A percentile compares a stretch with the other conserved stretches of the same genome.
phyloP scores from a whole-genome alignment of 2,113 vertebrate genomes.

The Tetrao urogallus region DNA sequence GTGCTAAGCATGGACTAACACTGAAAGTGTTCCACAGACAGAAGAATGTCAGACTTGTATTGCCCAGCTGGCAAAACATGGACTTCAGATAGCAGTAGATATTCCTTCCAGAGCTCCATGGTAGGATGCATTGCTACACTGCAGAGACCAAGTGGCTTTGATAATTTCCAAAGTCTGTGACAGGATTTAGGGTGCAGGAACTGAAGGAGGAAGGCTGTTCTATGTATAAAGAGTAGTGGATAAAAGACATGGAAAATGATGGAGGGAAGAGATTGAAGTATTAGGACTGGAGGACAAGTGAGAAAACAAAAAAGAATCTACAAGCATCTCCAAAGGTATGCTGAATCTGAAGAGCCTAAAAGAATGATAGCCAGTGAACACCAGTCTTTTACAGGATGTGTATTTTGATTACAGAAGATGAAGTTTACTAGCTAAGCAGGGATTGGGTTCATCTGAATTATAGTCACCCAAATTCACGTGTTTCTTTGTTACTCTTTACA shows the following conservation, averaged over 20 bases:
- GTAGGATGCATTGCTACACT: accelerated
- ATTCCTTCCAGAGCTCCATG: not conserved
- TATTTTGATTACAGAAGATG: not conserved
- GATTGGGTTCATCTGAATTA: accelerated
- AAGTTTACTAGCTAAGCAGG: not conserved
- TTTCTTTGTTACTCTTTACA: not conserved
- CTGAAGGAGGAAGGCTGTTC: not conserved
- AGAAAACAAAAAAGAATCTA: not conserved
- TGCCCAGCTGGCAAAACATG: not conserved
- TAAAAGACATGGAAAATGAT: not conserved
- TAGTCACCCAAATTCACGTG: not conserved
- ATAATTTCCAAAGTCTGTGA: not conserved
- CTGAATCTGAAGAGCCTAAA: not conserved
- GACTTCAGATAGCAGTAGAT: not conserved
- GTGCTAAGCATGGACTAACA: not conserved
- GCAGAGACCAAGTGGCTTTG: not conserved
- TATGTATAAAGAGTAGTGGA: not conserved
- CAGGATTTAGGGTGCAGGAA: not conserved
- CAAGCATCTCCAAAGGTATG: not conserved
- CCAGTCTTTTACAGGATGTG: not conserved
- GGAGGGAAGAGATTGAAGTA: not conserved
- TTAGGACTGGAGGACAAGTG: not conserved
- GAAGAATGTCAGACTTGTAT: not conserved
- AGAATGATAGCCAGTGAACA: not conserved
- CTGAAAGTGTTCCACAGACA: not conserved